Base-by-base conservation (phyloP, 2,888 invertebrate species). In the Oxycera nigricornis region DNA sequence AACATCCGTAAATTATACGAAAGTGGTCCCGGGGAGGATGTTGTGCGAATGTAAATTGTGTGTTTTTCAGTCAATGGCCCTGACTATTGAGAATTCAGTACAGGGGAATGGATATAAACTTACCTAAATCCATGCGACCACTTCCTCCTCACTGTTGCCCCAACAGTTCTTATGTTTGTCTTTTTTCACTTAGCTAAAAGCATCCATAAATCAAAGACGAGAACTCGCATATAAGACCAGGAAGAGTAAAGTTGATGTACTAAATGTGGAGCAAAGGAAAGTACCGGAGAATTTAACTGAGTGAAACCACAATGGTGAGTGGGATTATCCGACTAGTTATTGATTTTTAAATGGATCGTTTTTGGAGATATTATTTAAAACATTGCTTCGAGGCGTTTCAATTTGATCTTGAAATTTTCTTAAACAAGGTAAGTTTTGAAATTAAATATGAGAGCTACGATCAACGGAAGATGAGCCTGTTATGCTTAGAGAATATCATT, bases 321-420 rank as follows among this genome's bases (percentile, higher is more conserved):
- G 9, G 9, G 24, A 22, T 9, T 7, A 70, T 52, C 24, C 24
- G 39, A 22, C 20, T 31, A 70, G 31, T 70, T 70, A 70, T 70
- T 55, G 70, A 70, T 70, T 70, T 70, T 70, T 52, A 70, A 70
- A 70, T 65, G 65, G 41, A 65, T 65, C 65, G 41, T 65, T 65
- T 28, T 2, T 9, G 2, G 22, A 26, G 59, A 59, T 59, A 59
- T n/a, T 28, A 9, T 4, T 55, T 24, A 6, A 26, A 4, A 7
- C 9, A 39, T 39, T 11, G 26, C 28, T 4, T 14, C 6, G 6
- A 50, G 50, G 50, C 17, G 17, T 50, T 50, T 50, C 50, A 17
- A 7, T 50, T 14, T 50, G 50, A 50, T n/a, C 17, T 50, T 50
- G 11, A 50, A 50, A 50, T 50, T n/a, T n/a, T n/a, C n/a, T n/a